Evolutionary conservation across 1,140 invertebrate genomes (phyloP), one percentile per base, ranked within the genome.

Genomic region (Orchestia grillus): DNA sequence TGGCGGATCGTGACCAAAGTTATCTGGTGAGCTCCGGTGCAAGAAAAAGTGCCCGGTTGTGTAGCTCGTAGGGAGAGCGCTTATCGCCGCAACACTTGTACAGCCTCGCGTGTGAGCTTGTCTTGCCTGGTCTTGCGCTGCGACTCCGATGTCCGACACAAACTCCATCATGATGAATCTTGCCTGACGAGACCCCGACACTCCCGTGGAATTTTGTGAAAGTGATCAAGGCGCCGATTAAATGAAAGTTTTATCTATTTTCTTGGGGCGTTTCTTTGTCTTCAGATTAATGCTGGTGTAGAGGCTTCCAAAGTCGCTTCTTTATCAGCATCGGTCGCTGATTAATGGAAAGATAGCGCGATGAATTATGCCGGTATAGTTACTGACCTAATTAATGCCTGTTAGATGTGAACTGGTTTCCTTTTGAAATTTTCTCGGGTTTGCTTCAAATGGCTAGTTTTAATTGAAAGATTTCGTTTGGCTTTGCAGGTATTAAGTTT

Each of bases 151-250:
- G 92, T 94, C 92, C 44, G 40, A 94, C 92, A 94, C 92, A 40
- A 44, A 44, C 92, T 94, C 41, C 92, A 94, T 94, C 92, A 94
- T 94, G 92, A 94, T 94, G 92, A 47, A 94, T 94, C 92, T 94
- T 94, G 44, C 43, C 92, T 45, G 43, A 47, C 92, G 43, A 94
- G 92, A 44, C 92, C 44, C 92, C 44, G 44, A 94, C 92, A 94
- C 92, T 94, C 44, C 92, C 40, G 36, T 94, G 92, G 92, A 94
- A 94, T 94, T 47, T 94, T 44, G 92, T 44, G 43, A 94, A 47
- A 94, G 43, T 94, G 92, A 94, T 94, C 88, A 90, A 90, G 88
- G 42, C 88, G 88, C 88, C 88, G 88, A 90, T 90, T 90, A 90
- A 90, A 90, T 43, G 88, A 90, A 90, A 90, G 88, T 90, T 90